A percentile compares a stretch with the other conserved stretches of the same genome.
Conservation (phyloP, 2,888 invertebrate species). For the Lithophane ornitopus region DNA sequence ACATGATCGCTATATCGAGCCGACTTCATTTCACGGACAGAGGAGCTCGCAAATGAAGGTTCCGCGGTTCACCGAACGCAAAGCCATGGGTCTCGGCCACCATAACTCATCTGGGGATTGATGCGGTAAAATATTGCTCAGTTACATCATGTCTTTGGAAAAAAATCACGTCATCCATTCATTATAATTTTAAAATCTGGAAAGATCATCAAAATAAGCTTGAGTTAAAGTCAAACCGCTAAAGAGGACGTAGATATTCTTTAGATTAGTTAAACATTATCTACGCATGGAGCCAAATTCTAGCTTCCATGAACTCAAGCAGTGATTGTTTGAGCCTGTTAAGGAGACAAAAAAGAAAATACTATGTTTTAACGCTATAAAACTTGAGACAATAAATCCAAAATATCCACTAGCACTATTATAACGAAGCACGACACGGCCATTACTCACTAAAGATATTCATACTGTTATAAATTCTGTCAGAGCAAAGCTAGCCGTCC, state of each 20-base stretch:
- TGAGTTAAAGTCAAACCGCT: background rate
- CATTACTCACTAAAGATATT: slow-evolving; percentile 45
- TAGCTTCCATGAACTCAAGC: background rate
- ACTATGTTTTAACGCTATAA: background rate
- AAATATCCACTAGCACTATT: slow-evolving; percentile 6
- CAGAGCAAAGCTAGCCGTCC: slow-evolving; percentile 39
- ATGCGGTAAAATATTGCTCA: slow-evolving; percentile 67
- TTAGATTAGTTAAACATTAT: background rate
- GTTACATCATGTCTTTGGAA: background rate
- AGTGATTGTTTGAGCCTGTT: background rate
- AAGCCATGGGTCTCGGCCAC: slow-evolving; percentile 66
- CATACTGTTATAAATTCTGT: slow-evolving; percentile 34
- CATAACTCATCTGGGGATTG: slow-evolving; percentile 62
- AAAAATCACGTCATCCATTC: background rate
- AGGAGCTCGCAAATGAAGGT: slow-evolving; percentile 90
- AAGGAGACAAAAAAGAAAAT: background rate
- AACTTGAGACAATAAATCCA: slow-evolving; percentile 8
- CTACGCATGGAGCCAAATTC: background rate
- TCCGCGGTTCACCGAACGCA: slow-evolving; percentile 85
- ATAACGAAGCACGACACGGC: slow-evolving; percentile 27
- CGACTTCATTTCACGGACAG: slow-evolving; percentile 90
- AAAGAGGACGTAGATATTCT: background rate
- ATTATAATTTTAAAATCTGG: background rate
- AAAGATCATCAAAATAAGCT: background rate
- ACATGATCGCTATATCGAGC: slow-evolving; percentile 78